Base-by-base conservation (phyloP, 92 coral and sea anemone species). In the Phenganax subtilis region DNA sequence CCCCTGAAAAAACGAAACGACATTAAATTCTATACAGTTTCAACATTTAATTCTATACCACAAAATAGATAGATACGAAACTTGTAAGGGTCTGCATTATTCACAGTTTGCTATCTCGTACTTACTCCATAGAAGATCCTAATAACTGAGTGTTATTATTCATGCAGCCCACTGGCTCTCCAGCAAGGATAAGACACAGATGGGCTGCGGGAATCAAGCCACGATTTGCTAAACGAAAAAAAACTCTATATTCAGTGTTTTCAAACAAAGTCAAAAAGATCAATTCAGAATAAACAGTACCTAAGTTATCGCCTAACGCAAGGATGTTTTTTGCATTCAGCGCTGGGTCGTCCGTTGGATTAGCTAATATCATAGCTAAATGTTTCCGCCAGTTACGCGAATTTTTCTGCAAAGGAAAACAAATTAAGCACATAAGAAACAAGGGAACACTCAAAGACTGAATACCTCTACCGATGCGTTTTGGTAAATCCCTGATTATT, bases 331-430 rank as follows among this genome's bases (percentile, higher is more conserved):
- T 84, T 51, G 79, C 88, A 81, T 88, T 86, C 51, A 86, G 80
- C 31, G 88, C 93, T n/a, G 87, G 90, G 37, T 85, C 85, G 54
- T 89, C 87, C 3, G 99, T 87, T 30, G 99, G 91, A 66, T 96
- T 96, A 3, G 97, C 92, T 1, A 96, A 88, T 89, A 96, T 96
- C 10, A 91, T 92, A 17, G 99, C 99, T 0, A 96, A 85, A 82
- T 92, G 90, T 9, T 90, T 77, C 64, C 89, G 88, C 99, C 99
- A 96, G 79, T 89, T 86, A 59, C 86, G 76, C 51, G 87, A 75
- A 17, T 82, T 84, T 92, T 92, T 60, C 51, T 69, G 30, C 25
- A 30, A 53, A 14, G 62, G 54, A 52, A 67, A 29, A 55, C 17
- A 64, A 52, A 55, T 8, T 6, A 30, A 72, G 25, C 8, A 25